phyloP scores from a whole-genome alignment of 2,113 vertebrate genomes.

The Marmota monax region DNA sequence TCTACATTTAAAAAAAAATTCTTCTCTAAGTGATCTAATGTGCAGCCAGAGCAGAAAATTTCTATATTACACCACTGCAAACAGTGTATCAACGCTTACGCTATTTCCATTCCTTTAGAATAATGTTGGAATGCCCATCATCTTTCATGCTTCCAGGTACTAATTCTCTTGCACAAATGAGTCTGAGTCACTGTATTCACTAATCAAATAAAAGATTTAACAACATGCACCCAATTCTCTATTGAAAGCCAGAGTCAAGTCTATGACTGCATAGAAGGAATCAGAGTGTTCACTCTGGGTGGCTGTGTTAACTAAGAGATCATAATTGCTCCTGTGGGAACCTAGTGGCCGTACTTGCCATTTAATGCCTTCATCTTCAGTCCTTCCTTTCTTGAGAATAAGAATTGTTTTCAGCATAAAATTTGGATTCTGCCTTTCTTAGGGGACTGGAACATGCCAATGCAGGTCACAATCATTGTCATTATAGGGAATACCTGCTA shows the following conservation, averaged over 20 bases:
- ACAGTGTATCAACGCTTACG: neutral
- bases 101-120: neutral
- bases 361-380: neutral
- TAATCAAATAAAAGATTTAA: neutral
- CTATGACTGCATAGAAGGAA: neutral
- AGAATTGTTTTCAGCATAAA: neutral
- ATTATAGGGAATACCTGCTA: neutral
- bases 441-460: neutral
- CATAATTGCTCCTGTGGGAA: neutral
- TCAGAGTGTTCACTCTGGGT: neutral
- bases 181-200: neutral
- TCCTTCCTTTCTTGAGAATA: neutral
- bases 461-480: neutral
- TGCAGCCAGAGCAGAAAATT: neutral
- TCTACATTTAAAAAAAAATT: neutral
- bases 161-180: neutral
- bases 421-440: neutral
- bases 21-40: neutral
- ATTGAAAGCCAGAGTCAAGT: neutral
- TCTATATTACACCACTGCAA: neutral
- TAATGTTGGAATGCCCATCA: neutral
- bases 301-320: neutral
- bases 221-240: neutral
- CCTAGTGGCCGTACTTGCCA: fast-evolving
- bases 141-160: neutral